phyloP scores from a whole-genome alignment of 2,888 invertebrate species.

The Sinopyrophorus schimmeli region DNA sequence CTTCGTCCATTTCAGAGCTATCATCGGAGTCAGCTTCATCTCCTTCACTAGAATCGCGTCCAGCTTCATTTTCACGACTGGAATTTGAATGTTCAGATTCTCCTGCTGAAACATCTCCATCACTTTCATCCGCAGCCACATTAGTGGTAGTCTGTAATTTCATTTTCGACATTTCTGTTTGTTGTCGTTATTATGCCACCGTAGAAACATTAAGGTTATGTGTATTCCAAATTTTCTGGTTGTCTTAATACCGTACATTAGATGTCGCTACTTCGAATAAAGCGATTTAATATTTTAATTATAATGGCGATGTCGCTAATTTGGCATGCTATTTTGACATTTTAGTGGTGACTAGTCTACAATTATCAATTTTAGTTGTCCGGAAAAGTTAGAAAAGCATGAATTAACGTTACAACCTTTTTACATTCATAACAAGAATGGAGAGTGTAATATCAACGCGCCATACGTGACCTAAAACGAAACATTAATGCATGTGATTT shows the following conservation, averaged over 20 bases:
- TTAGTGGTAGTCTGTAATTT: slow-evolving; percentile 56
- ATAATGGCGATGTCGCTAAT: slow-evolving; percentile 11
- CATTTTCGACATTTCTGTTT: slow-evolving; percentile 64
- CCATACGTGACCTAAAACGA: slow-evolving; percentile 14
- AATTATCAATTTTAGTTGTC: not conserved
- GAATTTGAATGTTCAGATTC: slow-evolving; percentile 72
- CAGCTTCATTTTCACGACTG: slow-evolving; percentile 67
- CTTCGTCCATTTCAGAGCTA: slow-evolving; percentile 90
- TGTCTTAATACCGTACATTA: no score
- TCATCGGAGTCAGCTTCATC: slow-evolving; percentile 83
- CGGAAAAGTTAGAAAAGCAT: slow-evolving; percentile 4
- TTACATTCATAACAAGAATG: slow-evolving; percentile 16
- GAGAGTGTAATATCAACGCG: slow-evolving; percentile 10
- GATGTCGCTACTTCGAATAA: not conserved
- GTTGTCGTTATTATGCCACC: not conserved
- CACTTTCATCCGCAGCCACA: slow-evolving; percentile 62
- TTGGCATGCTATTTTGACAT: slow-evolving; percentile 9
- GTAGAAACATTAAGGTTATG: no score
- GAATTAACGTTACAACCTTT: slow-evolving; percentile 3
- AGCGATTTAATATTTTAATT: not conserved
- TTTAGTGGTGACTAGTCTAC: slow-evolving; percentile 3
- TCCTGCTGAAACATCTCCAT: slow-evolving; percentile 70
- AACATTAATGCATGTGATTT: slow-evolving; percentile 12
- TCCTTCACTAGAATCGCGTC: slow-evolving; percentile 73
- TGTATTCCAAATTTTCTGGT: no score